phyloP scores from a whole-genome alignment of 2,797 vertebrate genomes.

The Simalia tracyae region DNA sequence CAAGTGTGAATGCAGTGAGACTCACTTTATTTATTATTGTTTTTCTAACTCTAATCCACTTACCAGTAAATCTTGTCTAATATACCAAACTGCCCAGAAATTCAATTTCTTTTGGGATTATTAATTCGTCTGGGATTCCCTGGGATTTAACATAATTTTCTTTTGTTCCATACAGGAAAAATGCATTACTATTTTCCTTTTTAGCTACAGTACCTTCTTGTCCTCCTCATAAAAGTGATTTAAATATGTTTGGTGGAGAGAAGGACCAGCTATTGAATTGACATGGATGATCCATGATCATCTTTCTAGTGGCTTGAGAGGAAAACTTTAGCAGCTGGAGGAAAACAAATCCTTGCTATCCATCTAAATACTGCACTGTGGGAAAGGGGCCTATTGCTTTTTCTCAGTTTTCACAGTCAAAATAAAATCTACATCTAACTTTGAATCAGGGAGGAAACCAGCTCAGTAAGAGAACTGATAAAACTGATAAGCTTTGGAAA shows the following conservation, averaged over 20 bases:
- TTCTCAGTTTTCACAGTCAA: conserved; percentile 11
- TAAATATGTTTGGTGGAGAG: background rate
- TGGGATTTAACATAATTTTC: conserved; percentile 6
- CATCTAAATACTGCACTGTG: background rate
- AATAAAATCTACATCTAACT: background rate
- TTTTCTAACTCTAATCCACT: background rate
- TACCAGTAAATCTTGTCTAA: conserved; percentile 8
- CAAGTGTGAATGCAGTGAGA: background rate
- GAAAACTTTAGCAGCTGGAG: background rate
- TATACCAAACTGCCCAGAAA: accelerated
- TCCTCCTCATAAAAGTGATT: accelerated
- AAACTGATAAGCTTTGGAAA: background rate
- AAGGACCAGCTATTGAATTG: background rate
- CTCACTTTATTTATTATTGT: background rate
- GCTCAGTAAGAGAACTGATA: background rate
- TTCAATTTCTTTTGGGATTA: background rate
- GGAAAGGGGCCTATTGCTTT: background rate
- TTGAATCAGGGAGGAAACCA: background rate
- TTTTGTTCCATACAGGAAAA: accelerated
- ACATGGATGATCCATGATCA: background rate
- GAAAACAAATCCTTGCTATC: background rate
- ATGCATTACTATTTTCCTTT: background rate
- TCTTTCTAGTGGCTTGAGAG: background rate
- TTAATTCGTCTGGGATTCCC: background rate
- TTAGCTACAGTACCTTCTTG: accelerated